Evolutionary conservation across 2,113 vertebrate species (phyloP).

Genomic region (Struthidea cinerea): DNA sequence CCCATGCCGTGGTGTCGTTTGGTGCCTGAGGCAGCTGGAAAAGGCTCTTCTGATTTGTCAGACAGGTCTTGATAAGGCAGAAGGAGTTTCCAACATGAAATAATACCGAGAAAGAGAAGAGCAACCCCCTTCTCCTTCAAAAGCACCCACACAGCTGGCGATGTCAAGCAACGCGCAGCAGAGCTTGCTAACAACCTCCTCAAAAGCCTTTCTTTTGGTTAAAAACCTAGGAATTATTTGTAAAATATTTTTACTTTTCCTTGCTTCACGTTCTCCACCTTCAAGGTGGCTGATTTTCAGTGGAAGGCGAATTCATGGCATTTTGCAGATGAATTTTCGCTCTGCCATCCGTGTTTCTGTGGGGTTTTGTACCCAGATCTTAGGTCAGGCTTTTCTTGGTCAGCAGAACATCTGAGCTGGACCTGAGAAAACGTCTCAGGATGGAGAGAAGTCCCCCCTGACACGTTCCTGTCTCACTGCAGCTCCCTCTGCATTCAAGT

Average conservation of each 20-base stretch:
- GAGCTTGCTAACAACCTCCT: background rate
- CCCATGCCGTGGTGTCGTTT: background rate
- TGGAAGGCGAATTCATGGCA: background rate
- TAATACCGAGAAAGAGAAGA: background rate
- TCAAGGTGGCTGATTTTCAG: background rate
- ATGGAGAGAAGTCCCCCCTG: background rate
- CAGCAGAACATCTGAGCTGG: background rate
- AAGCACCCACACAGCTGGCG: background rate
- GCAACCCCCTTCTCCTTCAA: background rate
- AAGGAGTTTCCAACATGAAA: background rate
- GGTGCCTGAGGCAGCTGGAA: background rate
- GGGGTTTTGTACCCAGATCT: background rate
- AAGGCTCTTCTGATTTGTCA: background rate
- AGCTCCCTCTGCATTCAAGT: constrained; percentile 11
- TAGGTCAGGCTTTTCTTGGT: constrained; percentile 1
- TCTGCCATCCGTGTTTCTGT: background rate
- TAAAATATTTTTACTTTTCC: background rate
- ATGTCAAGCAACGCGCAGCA: accelerated
- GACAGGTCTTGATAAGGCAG: background rate
- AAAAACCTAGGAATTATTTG: background rate
- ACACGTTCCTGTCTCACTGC: constrained; percentile 15
- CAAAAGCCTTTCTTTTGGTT: background rate
- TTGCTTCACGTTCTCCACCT: background rate
- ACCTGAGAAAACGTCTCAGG: background rate
- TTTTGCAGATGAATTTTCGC: background rate